phyloP scores from a whole-genome alignment of 2,113 vertebrate genomes.

The Empidonax alnorum region DNA sequence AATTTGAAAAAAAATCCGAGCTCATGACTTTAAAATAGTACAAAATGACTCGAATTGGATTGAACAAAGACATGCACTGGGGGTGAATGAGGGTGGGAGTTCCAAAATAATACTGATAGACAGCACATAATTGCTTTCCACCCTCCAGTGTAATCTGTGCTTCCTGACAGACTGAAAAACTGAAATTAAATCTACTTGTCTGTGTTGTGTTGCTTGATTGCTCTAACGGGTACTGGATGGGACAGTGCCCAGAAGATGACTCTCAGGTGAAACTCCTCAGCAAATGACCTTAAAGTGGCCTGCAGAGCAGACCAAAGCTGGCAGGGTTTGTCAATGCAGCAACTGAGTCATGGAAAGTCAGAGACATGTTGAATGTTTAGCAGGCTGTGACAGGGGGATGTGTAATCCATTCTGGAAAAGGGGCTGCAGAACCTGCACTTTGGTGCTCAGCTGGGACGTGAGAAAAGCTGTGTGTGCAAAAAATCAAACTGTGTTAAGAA shows the following conservation, averaged over 20 bases:
- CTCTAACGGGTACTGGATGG: not conserved
- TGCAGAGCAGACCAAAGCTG: not conserved
- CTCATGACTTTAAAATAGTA: not conserved
- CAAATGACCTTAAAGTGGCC: too few species aligned
- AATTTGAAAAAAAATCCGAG: not conserved
- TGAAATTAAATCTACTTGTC: not conserved
- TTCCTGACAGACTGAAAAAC: not conserved
- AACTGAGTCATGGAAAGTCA: not conserved
- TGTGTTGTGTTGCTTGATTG: not conserved
- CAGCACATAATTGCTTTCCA: not conserved
- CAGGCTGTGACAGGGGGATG: not conserved
- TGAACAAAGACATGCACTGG: not conserved
- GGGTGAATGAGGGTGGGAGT: not conserved
- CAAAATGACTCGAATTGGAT: not conserved
- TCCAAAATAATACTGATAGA: not conserved
- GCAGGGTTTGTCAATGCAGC: not conserved
- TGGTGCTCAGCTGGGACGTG: rapidly evolving
- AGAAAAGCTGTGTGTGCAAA: not conserved
- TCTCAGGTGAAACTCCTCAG: rapidly evolving
- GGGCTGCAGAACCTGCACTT: not conserved
- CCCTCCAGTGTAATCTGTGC: rapidly evolving
- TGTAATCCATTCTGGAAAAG: rapidly evolving
- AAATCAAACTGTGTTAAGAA: not conserved
- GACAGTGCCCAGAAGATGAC: not conserved
- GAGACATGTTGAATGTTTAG: not conserved